Conservation (phyloP, 2,888 invertebrate genomes). For the Drosophila stalkeri region DNA sequence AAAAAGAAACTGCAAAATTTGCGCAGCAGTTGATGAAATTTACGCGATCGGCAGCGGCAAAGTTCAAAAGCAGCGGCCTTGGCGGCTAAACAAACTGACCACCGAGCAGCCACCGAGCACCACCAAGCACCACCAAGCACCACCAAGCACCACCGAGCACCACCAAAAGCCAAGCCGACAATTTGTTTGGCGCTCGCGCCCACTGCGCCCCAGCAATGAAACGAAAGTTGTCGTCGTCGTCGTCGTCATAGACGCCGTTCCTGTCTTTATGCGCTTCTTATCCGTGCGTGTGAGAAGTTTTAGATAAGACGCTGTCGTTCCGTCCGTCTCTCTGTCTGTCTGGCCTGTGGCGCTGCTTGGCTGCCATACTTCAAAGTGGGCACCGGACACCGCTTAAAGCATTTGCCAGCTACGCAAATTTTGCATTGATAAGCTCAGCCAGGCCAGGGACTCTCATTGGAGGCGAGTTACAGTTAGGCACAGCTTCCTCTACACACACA, state of each 20-base stretch:
- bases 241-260: conserved; percentile 30
- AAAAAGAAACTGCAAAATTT: conserved; percentile 78
- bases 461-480: conserved; percentile 46
- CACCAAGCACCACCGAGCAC: neutral
- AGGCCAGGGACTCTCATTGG: neutral
- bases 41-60: conserved; percentile 81
- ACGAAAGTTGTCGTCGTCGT: conserved; percentile 24
- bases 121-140: neutral
- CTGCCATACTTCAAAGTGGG: conserved; percentile 64
- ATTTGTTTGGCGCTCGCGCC: conserved; percentile 61
- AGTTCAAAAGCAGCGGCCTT: conserved; percentile 68
- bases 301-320: conserved; percentile 58
- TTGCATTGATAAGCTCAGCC: conserved; percentile 65
- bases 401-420: conserved; percentile 58
- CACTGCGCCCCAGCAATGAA: conserved; percentile 44
- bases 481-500: conserved; percentile 51
- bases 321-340: neutral
- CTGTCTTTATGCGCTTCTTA: conserved; percentile 32
- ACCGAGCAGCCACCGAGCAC: conserved; percentile 21
- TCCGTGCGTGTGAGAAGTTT: conserved; percentile 81
- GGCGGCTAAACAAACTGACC: conserved; percentile 47
- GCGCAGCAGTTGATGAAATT: conserved; percentile 82
- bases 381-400: conserved; percentile 27
- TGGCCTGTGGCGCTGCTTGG: conserved; percentile 28
- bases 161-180: conserved; percentile 46